These are phyloP conservation scores for Dorcus parallelipipedus DNA, from an alignment of 2,888 invertebrate species.

Conservation along the genomic window DNA sequence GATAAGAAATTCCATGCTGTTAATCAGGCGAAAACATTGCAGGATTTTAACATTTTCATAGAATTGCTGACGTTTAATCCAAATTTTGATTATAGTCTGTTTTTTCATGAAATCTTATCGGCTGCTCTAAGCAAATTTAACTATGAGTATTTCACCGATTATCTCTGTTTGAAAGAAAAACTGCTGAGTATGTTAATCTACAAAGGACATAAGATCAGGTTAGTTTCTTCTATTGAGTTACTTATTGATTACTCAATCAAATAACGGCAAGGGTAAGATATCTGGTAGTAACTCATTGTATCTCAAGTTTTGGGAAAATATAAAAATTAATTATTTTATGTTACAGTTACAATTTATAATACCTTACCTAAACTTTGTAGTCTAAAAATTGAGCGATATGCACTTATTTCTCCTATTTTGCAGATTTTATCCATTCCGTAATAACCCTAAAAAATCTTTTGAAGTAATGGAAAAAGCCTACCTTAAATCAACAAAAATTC, in stretches of 20 bases:
- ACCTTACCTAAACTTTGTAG: too few species aligned
- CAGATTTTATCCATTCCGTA: conserved; percentile 9
- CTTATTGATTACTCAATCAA: background rate
- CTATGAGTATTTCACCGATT: conserved; percentile 12
- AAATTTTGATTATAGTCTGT: conserved; percentile 32
- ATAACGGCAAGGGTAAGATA: too few species aligned
- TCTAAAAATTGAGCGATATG: too few species aligned
- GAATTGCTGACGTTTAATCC: conserved; percentile 30
- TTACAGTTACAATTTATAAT: too few species aligned
- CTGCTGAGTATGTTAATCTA: conserved; percentile 10
- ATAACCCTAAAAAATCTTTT: background rate
- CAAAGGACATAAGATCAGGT: conserved; percentile 4
- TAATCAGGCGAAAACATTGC: conserved; percentile 38
- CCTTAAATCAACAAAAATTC: conserved; percentile 8
- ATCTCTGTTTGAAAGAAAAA: conserved; percentile 11
- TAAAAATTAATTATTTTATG: too few species aligned
- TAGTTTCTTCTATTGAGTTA: background rate
- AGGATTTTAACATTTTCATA: conserved; percentile 28
- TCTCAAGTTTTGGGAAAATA: too few species aligned
- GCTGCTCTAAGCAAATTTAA: conserved; percentile 13
- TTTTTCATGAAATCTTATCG: conserved; percentile 38
- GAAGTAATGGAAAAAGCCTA: conserved; percentile 14
- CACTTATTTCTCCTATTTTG: too few species aligned
- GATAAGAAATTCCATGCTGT: conserved; percentile 33
- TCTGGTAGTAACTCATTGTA: too few species aligned